phyloP scores from a whole-genome alignment of 2,113 vertebrate species.

The Vimba vimba region DNA sequence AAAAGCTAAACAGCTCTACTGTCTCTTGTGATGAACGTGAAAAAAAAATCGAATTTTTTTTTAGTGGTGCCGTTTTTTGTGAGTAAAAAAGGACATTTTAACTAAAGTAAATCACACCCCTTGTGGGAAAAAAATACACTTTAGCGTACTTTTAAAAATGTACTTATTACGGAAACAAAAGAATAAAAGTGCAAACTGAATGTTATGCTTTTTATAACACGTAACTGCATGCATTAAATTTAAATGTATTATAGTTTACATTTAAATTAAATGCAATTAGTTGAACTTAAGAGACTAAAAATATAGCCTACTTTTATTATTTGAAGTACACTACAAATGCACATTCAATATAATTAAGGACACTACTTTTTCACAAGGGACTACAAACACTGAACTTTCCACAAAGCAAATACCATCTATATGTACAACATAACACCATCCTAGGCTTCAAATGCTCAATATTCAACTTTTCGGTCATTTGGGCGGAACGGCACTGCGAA shows the following conservation, averaged over 20 bases:
- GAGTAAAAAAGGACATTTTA: neutral
- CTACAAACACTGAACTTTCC: too few species aligned
- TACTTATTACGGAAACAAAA: neutral
- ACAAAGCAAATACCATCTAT: neutral
- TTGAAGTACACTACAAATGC: neutral
- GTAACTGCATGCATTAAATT: too few species aligned
- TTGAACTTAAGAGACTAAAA: neutral
- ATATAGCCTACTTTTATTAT: neutral
- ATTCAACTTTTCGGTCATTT: slow-evolving; percentile 15
- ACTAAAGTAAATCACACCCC: neutral
- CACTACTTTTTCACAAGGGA: neutral
- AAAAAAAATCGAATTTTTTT: neutral
- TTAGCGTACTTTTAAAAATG: neutral
- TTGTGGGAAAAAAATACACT: neutral
- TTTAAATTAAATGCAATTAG: too few species aligned
- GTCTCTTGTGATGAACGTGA: too few species aligned
- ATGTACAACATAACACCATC: neutral
- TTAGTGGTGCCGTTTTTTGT: neutral
- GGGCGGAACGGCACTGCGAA: neutral
- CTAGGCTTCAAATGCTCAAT: neutral
- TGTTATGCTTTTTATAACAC: too few species aligned
- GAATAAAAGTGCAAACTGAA: too few species aligned
- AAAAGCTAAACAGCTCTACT: neutral
- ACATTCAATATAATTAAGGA: neutral
- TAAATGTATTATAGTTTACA: too few species aligned